phyloP scores from a whole-genome alignment of 37 sponge, comb jelly and placozoan genomes.

The Hormiphora californensis region DNA sequence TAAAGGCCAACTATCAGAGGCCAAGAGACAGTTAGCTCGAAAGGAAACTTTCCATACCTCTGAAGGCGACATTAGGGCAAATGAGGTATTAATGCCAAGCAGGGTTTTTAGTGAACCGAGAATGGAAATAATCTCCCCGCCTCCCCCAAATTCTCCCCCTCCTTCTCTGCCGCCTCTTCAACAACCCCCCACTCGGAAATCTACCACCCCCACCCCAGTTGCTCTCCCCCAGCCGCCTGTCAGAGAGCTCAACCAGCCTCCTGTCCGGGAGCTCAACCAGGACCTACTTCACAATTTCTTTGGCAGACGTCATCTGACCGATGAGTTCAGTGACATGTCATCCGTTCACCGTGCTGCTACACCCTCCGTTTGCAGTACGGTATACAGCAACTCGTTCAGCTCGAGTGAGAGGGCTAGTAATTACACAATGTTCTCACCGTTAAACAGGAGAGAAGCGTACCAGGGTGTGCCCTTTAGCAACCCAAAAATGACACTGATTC shows the following conservation, averaged over 20 bases:
- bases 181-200: neutral
- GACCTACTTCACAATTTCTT: slow-evolving; percentile 48
- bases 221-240: neutral
- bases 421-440: slow-evolving; percentile 47
- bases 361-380: slow-evolving; percentile 43
- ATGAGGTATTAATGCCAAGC: neutral
- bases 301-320: slow-evolving; percentile 7
- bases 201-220: neutral
- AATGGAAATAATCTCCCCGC: too few species aligned
- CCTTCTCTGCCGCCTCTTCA: neutral
- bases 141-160: too few species aligned
- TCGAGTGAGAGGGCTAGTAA: slow-evolving; percentile 46
- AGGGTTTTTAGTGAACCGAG: slow-evolving; percentile 37
- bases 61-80: neutral
- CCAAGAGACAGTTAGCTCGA: neutral
- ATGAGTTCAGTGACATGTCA: slow-evolving; percentile 13
- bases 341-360: neutral
- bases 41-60: neutral
- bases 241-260: neutral
- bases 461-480: neutral
- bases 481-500: neutral
- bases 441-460: neutral
- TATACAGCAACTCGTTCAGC: slow-evolving; percentile 35
- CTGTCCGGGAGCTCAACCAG: neutral
- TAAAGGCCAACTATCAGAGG: neutral